Percentiles rank a stretch among this genome's conserved stretches.
Conservation (phyloP, 2,888 invertebrate species). For the Synanthedon myopaeformis region DNA sequence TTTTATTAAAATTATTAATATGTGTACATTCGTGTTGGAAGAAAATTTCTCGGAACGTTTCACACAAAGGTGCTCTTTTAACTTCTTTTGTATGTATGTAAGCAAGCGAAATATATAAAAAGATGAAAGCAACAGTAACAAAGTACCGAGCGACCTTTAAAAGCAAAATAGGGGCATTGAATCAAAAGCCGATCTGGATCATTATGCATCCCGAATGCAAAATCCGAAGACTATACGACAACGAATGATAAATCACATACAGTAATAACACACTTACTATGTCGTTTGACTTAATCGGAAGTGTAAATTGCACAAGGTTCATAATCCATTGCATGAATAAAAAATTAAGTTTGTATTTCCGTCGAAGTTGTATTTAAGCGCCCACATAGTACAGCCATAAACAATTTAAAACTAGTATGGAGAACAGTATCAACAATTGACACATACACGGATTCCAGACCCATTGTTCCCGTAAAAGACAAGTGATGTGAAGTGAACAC, state of each 20-base stretch:
- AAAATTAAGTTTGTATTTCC: neutral
- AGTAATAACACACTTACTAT: too few relatives aligned
- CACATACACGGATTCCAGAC: constrained; percentile 23
- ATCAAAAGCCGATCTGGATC: constrained; percentile 24
- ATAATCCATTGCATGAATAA: neutral
- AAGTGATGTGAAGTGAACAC: constrained; percentile 16
- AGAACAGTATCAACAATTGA: constrained; percentile 29
- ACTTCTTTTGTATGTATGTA: too few relatives aligned
- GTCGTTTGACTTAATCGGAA: too few relatives aligned
- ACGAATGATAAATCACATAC: constrained; percentile 7
- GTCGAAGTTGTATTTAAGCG: constrained; percentile 12
- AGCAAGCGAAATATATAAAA: neutral
- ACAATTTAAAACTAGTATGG: constrained; percentile 27
- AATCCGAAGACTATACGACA: constrained; percentile 10
- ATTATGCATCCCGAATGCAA: constrained; percentile 17
- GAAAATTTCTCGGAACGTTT: too few relatives aligned
- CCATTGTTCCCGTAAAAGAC: constrained; percentile 26
- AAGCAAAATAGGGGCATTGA: constrained; percentile 26
- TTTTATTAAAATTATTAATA: too few relatives aligned
- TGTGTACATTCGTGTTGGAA: too few relatives aligned
- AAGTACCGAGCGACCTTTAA: constrained; percentile 16
- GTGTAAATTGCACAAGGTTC: too few relatives aligned
- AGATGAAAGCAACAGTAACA: constrained; percentile 4
- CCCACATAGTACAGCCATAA: constrained; percentile 24
- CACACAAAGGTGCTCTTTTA: too few relatives aligned